Base-by-base conservation (phyloP, 2,888 invertebrate species). In the Dendrolimus houi region DNA sequence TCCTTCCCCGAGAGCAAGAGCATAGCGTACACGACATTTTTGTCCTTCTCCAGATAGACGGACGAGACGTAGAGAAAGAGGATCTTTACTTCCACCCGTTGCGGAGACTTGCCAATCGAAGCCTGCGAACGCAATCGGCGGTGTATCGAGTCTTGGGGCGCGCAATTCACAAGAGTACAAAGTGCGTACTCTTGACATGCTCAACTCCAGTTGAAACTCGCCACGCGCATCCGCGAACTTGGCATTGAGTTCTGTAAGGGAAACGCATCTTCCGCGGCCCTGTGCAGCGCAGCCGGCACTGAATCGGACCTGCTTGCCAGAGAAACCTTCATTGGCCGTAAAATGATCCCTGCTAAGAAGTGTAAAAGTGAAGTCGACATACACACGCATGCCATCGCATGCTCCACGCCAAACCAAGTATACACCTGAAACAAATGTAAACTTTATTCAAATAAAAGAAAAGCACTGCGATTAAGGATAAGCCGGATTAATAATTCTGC, bases 21-120 rank as follows among this genome's bases (percentile, higher is more conserved):
- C 93, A 81, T 95, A 96, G 40, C 93, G 91, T 9, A 96, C 94
- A 59, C 95, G 92, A 75, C 96, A 96, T 56, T 94, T 93, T 76
- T 96, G 95, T 68, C 96, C 96, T 74, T 95, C 95, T 54, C 95
- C 95, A n/a, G 96, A 95, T 57, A 95, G 92, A 56, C 96, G 91
- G 71, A 94, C 93, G 52, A 96, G 85, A 58, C 94, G 92, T 56
- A 94, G 68, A 12, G 85, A 65, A 9, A 89, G 68, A 1, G 88
- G 87, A 57, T 93, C 93, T 68, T 92, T 93, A 42, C 92, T 93
- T 53, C 93, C 93, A 57, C 91, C 89, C 2, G 92, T 93, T 53
- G 94, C 92, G 1, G 93, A 91, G 54, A 96, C 89, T 69, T 95
- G 95, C 96, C 96, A 96, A 74, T 96, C 96, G 78, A 95, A 96